phyloP scores from a whole-genome alignment of 2,113 vertebrate genomes.

The Ammospiza nelsoni region DNA sequence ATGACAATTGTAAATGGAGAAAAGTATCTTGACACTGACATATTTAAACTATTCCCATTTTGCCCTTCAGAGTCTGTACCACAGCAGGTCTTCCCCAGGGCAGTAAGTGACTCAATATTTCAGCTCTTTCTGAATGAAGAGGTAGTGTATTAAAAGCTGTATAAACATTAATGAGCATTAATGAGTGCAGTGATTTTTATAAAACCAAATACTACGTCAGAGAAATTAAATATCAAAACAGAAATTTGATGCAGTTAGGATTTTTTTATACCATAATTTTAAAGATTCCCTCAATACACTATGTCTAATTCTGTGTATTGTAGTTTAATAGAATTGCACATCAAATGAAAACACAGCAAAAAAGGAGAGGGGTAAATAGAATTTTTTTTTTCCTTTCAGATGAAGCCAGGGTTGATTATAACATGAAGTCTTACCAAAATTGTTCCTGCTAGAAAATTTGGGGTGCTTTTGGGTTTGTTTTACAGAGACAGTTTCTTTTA shows the following conservation, averaged over 20 bases:
- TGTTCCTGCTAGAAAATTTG: background rate
- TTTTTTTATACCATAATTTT: background rate
- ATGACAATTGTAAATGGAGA: background rate
- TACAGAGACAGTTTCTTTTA: background rate
- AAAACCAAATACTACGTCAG: background rate
- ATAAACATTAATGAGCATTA: background rate
- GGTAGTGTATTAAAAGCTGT: background rate
- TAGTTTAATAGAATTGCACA: background rate
- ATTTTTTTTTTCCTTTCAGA: background rate
- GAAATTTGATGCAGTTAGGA: background rate
- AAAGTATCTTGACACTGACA: background rate
- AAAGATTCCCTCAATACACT: background rate
- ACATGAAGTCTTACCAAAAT: background rate
- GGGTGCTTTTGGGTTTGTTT: background rate
- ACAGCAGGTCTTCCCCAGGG: background rate
- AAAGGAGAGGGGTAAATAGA: background rate
- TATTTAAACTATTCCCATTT: background rate
- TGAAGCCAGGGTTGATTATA: background rate
- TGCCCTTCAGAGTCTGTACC: background rate
- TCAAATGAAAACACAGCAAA: background rate
- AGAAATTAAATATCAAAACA: background rate
- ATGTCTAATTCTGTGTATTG: background rate
- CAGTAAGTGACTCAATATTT: background rate
- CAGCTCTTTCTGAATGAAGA: background rate
- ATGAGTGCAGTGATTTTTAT: background rate